Percentiles rank a stretch among this genome's conserved stretches.
Evolutionary conservation across 2,113 vertebrate genomes (phyloP).

Genomic region (Eclectus roratus): DNA sequence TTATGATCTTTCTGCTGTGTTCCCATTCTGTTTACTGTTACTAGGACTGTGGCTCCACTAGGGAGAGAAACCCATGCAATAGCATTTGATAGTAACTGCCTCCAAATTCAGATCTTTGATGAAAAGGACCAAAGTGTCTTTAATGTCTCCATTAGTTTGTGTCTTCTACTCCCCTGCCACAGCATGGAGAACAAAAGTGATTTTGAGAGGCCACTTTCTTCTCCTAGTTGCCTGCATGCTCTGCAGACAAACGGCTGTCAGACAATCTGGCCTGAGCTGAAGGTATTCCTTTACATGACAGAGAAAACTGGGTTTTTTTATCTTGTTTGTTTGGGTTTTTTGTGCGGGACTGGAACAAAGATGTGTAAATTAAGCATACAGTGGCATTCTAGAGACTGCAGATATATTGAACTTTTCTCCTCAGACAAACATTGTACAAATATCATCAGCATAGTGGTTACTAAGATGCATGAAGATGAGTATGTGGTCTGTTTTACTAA

Average conservation of each 20-base stretch:
- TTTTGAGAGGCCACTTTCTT: background rate
- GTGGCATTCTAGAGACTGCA: background rate
- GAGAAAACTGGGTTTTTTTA: background rate
- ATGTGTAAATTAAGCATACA: background rate
- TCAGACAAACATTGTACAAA: background rate
- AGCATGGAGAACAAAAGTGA: background rate
- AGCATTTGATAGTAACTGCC: background rate
- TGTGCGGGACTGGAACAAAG: background rate
- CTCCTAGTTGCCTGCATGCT: background rate
- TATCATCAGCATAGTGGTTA: background rate
- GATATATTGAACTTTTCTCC: background rate
- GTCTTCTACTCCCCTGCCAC: background rate
- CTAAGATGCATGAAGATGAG: conserved; percentile 22
- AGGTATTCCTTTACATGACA: background rate
- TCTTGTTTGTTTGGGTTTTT: background rate
- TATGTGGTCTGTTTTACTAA: conserved; percentile 31
- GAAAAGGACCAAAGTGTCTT: background rate
- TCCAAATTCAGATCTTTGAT: background rate
- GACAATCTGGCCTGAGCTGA: background rate
- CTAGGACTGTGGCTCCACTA: background rate
- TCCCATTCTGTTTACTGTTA: background rate
- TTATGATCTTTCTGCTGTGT: background rate
- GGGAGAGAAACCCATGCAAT: background rate
- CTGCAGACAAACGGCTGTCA: background rate
- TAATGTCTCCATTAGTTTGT: background rate